Base-by-base conservation (phyloP, 2,888 invertebrate species). In the Tetragonisca angustula region DNA sequence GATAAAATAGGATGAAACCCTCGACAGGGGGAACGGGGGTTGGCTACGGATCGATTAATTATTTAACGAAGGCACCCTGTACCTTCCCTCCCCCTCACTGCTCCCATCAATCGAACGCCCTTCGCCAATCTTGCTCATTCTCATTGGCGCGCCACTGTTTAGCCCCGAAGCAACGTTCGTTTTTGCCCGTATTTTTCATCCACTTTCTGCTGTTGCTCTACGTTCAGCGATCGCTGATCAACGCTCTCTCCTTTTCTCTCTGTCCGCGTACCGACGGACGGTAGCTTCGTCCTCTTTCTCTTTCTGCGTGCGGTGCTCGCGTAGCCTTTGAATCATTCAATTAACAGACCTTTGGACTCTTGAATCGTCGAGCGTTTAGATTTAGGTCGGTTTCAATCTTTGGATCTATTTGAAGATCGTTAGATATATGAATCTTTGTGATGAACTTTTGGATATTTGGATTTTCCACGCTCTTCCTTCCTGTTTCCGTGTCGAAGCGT, bases 1-100 rank as follows among this genome's bases (percentile, higher is more conserved):
- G n/a, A 62, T 82, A 73, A 79, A 87, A 83, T 73, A 78, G 81
- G 73, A 82, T 82, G 86, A 81, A 84, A 88, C 84, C 64, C 87
- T 73, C 76, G 84, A 67, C 79, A 83, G 84, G 62, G 1, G 27
- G 27, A n/a, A n/a, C 81, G 75, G 65, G 73, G 50, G 72, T 61
- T 61, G 54, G 75, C 71, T 73, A 61, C 78, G 86, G 87, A 89
- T 89, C 89, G 89, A 89, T 89, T 89, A 89, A 89, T 89, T 89
- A 89, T 89, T 89, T 89, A 89, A 89, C 87, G 87, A 88, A 88
- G 74, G 76, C 81, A 73, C 68, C 77, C 68, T 54, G 24, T 21
- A n/a, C 56, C 62, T 32, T 32, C 50, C 71, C 56, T 32, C 17
- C 49, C 43, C 24, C 13, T 21, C 17, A 61, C 4, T 56, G 56